Evolutionary conservation across 1,140 invertebrate genomes (phyloP).

Genomic region (Pentalonia nigronervosa): DNA sequence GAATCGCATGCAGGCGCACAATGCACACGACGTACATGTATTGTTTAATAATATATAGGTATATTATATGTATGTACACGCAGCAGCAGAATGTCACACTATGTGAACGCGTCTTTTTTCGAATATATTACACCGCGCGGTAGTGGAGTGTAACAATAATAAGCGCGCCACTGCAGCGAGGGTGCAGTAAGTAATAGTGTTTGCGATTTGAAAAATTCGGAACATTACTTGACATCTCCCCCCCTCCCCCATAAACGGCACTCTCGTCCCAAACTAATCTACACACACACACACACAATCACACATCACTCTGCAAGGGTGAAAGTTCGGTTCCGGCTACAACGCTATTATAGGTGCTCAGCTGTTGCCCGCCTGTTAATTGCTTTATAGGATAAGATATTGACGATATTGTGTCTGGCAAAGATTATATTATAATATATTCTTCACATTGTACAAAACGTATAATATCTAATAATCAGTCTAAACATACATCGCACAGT

Average conservation of each 20-base stretch:
- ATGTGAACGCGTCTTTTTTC: neutral
- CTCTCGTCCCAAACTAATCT: neutral
- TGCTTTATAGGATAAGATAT: neutral
- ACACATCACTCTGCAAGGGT: neutral
- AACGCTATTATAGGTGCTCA: neutral
- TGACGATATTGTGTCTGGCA: neutral
- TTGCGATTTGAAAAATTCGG: neutral
- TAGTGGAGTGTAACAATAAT: neutral
- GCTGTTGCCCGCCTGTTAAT: neutral
- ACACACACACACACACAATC: neutral
- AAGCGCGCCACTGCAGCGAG: neutral
- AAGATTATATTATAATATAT: neutral
- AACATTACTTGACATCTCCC: neutral
- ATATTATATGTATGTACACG: neutral
- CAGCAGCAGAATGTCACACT: conserved; percentile 6
- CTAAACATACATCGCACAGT: neutral
- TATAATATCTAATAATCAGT: neutral
- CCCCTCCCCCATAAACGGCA: neutral
- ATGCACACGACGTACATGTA: neutral
- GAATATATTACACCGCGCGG: neutral
- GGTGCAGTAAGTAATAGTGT: neutral
- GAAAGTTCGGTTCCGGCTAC: neutral
- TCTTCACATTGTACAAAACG: neutral
- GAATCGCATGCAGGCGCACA: neutral
- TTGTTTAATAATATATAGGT: neutral